phyloP scores from a whole-genome alignment of 2,113 vertebrate species.

The Melanerpes formicivorus region DNA sequence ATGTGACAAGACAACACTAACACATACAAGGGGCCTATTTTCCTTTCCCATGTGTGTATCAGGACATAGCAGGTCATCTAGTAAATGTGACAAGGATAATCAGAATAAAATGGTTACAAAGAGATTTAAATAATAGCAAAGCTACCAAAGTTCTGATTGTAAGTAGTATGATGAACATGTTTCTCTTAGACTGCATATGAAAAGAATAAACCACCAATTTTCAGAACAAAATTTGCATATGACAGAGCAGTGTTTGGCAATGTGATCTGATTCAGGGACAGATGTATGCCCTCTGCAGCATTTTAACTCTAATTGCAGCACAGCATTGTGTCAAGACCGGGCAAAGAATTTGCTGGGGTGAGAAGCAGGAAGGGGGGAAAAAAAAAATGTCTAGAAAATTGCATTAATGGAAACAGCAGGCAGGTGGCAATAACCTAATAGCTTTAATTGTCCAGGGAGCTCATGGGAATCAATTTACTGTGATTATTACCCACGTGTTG shows the following conservation, averaged over 20 bases:
- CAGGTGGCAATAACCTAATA: constrained; percentile 65
- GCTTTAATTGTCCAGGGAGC: constrained; percentile 60
- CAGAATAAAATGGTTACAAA: background rate
- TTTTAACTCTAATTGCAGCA: background rate
- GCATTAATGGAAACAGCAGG: constrained; percentile 64
- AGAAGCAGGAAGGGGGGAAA: background rate
- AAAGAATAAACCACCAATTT: background rate
- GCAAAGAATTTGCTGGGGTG: constrained; percentile 27
- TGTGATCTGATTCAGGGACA: background rate
- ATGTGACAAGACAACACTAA: background rate
- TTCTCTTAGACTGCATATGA: background rate
- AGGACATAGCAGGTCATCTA: background rate
- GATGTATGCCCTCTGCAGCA: background rate
- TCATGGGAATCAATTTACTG: constrained; percentile 62
- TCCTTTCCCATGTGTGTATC: background rate
- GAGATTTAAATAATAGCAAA: background rate
- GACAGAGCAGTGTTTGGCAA: background rate
- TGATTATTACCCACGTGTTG: constrained; percentile 54
- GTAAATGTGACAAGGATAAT: background rate
- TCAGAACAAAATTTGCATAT: background rate
- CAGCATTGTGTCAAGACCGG: background rate
- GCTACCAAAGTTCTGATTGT: background rate
- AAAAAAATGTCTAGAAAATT: background rate
- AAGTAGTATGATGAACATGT: background rate
- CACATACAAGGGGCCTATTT: background rate